These are phyloP conservation scores for Eulemur rufifrons DNA, from an alignment of 2,113 vertebrate genomes.

Conservation along the genomic window DNA sequence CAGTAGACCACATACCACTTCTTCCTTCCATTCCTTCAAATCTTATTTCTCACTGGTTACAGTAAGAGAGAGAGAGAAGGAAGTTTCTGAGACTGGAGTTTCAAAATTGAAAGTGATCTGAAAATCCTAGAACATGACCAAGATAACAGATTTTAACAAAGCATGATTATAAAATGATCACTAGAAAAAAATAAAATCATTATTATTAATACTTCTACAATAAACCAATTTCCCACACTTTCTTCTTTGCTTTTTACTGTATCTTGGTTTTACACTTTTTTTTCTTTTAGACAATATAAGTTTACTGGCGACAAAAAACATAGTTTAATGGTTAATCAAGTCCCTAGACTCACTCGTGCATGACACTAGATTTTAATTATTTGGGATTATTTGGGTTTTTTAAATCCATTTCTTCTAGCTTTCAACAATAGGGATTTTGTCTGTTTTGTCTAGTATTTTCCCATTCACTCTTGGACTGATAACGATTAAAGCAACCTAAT, in stretches of 20 bases:
- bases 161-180: background rate
- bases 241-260: background rate
- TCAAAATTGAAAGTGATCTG: background rate
- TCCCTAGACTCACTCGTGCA: background rate
- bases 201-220: background rate
- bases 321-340: background rate
- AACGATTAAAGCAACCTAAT: background rate
- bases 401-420: background rate
- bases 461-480: background rate
- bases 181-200: background rate
- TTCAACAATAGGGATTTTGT: background rate
- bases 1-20: background rate
- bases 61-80: background rate
- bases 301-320: background rate
- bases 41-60: background rate
- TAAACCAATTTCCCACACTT: background rate
- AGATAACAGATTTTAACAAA: background rate
- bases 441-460: constrained; percentile 10
- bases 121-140: background rate
- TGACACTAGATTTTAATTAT: background rate
- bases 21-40: background rate
- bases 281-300: background rate
- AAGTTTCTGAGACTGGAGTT: background rate
- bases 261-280: background rate
- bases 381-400: background rate